Conservation (phyloP, 2,888 invertebrate species). For the Andrena bucephala region DNA sequence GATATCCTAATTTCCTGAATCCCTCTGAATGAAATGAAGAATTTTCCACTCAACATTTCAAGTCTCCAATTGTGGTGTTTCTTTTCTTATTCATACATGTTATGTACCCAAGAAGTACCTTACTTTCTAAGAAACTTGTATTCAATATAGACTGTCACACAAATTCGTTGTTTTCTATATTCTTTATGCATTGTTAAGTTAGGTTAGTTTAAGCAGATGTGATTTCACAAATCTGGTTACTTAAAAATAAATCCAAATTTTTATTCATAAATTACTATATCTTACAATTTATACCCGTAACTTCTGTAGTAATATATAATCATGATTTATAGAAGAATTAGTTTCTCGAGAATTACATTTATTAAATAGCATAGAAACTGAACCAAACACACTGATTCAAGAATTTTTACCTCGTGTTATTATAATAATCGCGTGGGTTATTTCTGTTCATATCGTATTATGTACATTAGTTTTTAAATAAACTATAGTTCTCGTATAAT, state of each 20-base stretch:
- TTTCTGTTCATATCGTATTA: background rate
- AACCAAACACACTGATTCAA: background rate
- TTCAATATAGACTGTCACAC: background rate
- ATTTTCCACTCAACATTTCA: background rate
- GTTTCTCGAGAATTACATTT: background rate
- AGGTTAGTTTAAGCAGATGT: background rate
- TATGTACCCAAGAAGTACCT: background rate
- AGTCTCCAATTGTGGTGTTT: background rate
- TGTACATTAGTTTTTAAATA: background rate
- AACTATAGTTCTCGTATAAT: background rate
- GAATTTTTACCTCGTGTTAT: too few relatives aligned
- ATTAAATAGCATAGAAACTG: too few relatives aligned
- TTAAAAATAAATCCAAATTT: background rate
- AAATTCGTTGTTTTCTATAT: background rate
- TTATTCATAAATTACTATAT: background rate
- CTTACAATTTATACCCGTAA: background rate
- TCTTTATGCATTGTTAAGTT: background rate
- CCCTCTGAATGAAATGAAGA: conserved; percentile 24
- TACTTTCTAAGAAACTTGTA: background rate
- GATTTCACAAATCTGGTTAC: background rate
- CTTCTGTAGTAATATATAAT: background rate
- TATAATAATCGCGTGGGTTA: background rate
- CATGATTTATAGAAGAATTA: background rate
- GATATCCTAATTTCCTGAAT: conserved; percentile 37
- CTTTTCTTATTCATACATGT: conserved; percentile 1